A percentile compares a stretch with the other conserved stretches of the same genome.
Evolutionary conservation across 2,113 vertebrate species (phyloP).

Genomic region (Oxyruncus cristatus): DNA sequence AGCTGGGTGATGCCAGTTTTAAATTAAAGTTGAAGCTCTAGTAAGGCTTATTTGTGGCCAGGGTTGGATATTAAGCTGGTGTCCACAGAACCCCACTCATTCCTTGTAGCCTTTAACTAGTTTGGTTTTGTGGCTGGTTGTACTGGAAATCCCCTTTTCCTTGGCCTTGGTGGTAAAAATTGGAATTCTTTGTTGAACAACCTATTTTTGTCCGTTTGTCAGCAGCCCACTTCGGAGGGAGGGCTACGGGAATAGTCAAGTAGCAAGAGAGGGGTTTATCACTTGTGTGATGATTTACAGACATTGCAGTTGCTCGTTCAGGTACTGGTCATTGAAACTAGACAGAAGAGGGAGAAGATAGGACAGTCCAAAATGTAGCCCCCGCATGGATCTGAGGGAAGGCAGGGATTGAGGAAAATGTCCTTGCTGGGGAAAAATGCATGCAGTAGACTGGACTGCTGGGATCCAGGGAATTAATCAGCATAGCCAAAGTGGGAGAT

Average conservation of each 20-base stretch:
- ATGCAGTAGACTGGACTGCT: fast-evolving
- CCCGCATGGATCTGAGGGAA: fast-evolving
- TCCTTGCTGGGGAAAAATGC: background rate
- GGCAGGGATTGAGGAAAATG: background rate
- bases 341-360: background rate
- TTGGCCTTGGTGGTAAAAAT: background rate
- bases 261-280: background rate
- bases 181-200: background rate
- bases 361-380: background rate
- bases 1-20: background rate
- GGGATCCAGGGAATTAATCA: background rate
- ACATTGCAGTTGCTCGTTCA: background rate
- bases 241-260: background rate
- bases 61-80: background rate
- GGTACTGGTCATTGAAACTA: background rate
- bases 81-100: background rate
- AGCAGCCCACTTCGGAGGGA: background rate
- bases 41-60: background rate
- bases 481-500: background rate
- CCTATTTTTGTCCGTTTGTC: background rate
- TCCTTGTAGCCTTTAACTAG: background rate
- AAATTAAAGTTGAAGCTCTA: background rate
- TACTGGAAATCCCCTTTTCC: background rate
- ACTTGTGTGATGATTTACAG: background rate
- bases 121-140: background rate